Evolutionary conservation across 2,888 invertebrate genomes (phyloP).

Genomic region (Andrena haemorrhoa): DNA sequence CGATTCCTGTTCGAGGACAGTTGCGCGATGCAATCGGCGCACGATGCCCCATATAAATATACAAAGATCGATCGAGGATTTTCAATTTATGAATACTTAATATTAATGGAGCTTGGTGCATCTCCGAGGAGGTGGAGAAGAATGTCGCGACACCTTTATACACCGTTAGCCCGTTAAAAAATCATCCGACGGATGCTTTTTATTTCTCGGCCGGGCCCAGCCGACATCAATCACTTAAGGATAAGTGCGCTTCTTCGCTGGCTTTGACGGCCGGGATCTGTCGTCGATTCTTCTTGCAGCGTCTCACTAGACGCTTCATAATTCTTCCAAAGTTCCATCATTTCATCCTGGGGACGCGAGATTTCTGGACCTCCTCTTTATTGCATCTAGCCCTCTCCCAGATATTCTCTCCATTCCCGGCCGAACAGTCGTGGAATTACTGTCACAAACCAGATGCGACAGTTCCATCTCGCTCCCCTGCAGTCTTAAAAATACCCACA

Average conservation of each 20-base stretch:
- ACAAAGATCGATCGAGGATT: neutral
- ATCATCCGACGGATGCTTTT: constrained; percentile 55
- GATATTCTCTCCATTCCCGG: neutral
- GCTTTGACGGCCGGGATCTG: constrained; percentile 69
- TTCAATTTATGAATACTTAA: constrained; percentile 38
- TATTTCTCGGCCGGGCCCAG: constrained; percentile 42
- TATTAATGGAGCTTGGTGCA: constrained; percentile 52
- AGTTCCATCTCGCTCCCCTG: neutral
- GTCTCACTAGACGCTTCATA: constrained; percentile 66
- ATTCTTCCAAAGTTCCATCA: constrained; percentile 65
- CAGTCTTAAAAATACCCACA: neutral
- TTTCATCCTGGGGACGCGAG: constrained; percentile 56
- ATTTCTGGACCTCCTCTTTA: constrained; percentile 52
- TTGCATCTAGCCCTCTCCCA: constrained; percentile 13
- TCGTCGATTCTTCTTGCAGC: constrained; percentile 69
- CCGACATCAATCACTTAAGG: constrained; percentile 72
- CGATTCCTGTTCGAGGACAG: too few species aligned
- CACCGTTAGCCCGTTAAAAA: constrained; percentile 66
- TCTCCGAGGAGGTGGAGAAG: constrained; percentile 28
- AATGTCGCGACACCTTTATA: constrained; percentile 47
- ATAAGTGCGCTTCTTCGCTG: constrained; percentile 70
- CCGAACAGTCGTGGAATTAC: constrained; percentile 10
- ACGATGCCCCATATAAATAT: constrained; percentile 7
- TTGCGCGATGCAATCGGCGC: neutral
- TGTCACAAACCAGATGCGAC: neutral